Percentiles rank a stretch among this genome's conserved stretches.
Evolutionary conservation across 2,888 invertebrate genomes (phyloP).

Genomic region (Perizoma flavofasciatum): DNA sequence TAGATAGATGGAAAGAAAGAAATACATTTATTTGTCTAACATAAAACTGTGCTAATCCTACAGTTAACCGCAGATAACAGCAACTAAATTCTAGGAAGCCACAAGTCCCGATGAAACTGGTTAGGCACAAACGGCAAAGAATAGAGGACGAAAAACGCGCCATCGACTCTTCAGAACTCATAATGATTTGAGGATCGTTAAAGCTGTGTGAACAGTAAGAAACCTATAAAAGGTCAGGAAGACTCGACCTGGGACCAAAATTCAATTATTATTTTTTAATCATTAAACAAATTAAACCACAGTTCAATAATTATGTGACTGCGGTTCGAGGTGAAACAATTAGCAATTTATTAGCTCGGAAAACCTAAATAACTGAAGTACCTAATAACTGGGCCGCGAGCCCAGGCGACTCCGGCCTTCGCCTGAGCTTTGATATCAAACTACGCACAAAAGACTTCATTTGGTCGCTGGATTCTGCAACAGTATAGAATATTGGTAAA

Average conservation of each 20-base stretch:
- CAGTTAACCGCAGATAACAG: slow-evolving; percentile 10
- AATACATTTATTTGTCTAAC: too few species aligned
- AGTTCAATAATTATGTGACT: too few species aligned
- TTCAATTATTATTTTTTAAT: neutral
- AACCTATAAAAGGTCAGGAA: slow-evolving; percentile 1
- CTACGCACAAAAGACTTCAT: slow-evolving; percentile 57
- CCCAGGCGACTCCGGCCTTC: slow-evolving; percentile 39
- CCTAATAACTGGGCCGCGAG: too few species aligned
- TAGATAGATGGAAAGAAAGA: too few species aligned
- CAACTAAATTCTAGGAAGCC: slow-evolving; percentile 25
- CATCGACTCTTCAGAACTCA: slow-evolving; percentile 13
- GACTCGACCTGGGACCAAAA: neutral
- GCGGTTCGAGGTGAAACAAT: too few species aligned
- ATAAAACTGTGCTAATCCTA: neutral
- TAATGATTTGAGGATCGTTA: slow-evolving; percentile 11
- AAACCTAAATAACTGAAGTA: too few species aligned
- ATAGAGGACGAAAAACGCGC: slow-evolving; percentile 16
- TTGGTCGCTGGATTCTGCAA: slow-evolving; percentile 36
- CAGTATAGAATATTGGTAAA: slow-evolving; percentile 1
- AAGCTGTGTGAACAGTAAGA: slow-evolving; percentile 7
- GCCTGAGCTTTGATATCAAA: slow-evolving; percentile 43
- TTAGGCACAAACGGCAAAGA: slow-evolving; percentile 19
- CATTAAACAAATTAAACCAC: too few species aligned
- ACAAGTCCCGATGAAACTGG: slow-evolving; percentile 28
- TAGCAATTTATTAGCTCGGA: too few species aligned